Percentiles rank a stretch among this genome's conserved stretches.
Evolutionary conservation across 2,113 vertebrate genomes (phyloP).

Genomic region (Anser cygnoides): DNA sequence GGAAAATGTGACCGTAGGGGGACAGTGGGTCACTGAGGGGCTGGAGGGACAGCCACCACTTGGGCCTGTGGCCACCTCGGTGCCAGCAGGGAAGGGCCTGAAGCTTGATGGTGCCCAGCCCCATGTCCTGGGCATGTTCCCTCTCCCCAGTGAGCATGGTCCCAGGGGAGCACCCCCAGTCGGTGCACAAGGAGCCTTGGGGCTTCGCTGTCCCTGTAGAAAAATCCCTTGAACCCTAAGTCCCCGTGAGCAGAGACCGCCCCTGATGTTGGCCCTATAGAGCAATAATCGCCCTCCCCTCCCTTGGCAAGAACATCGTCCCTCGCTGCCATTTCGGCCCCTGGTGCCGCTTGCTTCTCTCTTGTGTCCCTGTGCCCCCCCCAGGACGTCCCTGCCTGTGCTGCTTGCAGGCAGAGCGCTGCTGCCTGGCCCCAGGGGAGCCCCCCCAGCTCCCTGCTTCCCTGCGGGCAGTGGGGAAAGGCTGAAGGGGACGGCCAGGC

Average conservation of each 20-base stretch:
- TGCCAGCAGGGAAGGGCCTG: not conserved
- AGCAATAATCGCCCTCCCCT: constrained; percentile 16
- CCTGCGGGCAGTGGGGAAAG: accelerated
- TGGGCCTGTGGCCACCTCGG: accelerated
- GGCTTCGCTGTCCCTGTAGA: not conserved
- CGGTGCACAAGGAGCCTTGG: not conserved
- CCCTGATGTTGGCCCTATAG: not conserved
- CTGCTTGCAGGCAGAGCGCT: not conserved
- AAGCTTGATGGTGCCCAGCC: accelerated
- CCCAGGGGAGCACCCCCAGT: not conserved
- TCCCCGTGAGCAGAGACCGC: not conserved
- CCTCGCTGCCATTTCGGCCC: accelerated
- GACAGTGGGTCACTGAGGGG: not conserved
- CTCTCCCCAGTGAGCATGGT: accelerated
- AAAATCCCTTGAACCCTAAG: not conserved
- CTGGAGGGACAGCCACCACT: not conserved
- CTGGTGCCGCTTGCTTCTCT: not conserved
- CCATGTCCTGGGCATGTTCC: not conserved
- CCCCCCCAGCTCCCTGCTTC: not conserved
- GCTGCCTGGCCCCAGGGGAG: accelerated
- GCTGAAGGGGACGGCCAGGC: accelerated
- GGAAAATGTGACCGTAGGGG: not conserved
- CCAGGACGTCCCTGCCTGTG: not conserved
- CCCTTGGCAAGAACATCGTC: accelerated
- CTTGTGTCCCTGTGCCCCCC: not conserved